Evolutionary conservation across 2,113 vertebrate genomes (phyloP), one percentile per base, ranked within the genome.

Genomic region (Tetrax tetrax): DNA sequence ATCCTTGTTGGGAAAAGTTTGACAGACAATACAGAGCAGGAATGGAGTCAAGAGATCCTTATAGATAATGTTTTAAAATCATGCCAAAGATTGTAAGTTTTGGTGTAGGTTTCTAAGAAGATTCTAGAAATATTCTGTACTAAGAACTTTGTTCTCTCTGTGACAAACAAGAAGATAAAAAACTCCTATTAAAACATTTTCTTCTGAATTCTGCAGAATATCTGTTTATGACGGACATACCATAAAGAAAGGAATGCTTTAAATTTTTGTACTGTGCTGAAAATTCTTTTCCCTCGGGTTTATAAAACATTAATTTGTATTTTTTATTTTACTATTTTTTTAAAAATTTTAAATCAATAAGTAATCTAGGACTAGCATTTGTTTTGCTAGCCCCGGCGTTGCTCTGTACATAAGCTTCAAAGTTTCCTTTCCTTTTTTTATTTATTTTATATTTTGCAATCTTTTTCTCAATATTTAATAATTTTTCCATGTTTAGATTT

Each of bases 371-470:
- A 98, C 99, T 98, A 99, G 98, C 98, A 97, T 70, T 97, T 97
- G 96, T 97, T 98, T 98, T 88, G 96, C 98, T 98, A 99, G 99
- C 97, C 99, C 99, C n/a, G 99, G 99, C 99, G 98, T 98, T 98
- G 98, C 98, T 98, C 98, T 98, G 98, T 98, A 99, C 96, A 96
- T 98, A 98, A 98, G 98, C 98, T 98, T 98, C 98, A 96, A 98
- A 98, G 98, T 99, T 99, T 99, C 98, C 98, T 99, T 98, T 98
- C 98, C 98, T 99, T 99, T 99, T 98, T 99, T 99, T 98, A 98
- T 97, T 99, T 98, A 98, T 98, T 99, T 99, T 99, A 98, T 98
- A 98, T 98, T 99, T 99, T 99, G 98, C 99, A 97, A 99, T 99
- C 98, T 99, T 99, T 99, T 99, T 99, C 98, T 98, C 98, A 98